phyloP scores from a whole-genome alignment of 2,888 invertebrate species.

The Drosophila nigritarsus region DNA sequence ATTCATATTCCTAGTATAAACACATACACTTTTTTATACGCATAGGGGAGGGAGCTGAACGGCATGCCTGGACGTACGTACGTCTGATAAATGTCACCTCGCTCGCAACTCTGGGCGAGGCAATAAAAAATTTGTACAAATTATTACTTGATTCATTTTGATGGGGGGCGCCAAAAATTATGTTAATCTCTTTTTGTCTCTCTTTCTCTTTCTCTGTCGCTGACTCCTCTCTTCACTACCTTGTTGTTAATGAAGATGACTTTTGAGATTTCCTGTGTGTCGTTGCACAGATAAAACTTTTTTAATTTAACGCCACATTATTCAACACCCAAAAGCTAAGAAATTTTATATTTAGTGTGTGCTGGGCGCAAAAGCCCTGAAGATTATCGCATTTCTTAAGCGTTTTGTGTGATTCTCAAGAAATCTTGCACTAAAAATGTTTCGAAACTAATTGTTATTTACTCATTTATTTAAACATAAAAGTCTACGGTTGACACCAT shows the following conservation, averaged over 20 bases:
- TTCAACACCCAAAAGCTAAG: constrained; percentile 6
- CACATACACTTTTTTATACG: background rate
- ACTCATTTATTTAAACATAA: constrained; percentile 20
- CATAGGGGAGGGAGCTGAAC: constrained; percentile 3
- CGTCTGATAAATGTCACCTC: constrained; percentile 65
- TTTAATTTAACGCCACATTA: constrained; percentile 65
- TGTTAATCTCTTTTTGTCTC: constrained; percentile 42
- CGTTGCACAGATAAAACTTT: constrained; percentile 40
- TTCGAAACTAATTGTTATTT: constrained; percentile 36
- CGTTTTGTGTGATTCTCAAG: background rate
- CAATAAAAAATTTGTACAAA: constrained; percentile 71
- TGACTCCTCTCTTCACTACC: background rate
- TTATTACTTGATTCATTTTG: constrained; percentile 53
- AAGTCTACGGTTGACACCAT: constrained; percentile 10
- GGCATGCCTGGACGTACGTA: constrained; percentile 43
- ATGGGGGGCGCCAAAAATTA: constrained; percentile 62
- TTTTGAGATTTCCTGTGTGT: constrained; percentile 29
- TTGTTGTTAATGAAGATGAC: constrained; percentile 50
- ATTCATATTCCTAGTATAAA: constrained; percentile 5
- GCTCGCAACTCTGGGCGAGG: constrained; percentile 56
- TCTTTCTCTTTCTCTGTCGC: background rate
- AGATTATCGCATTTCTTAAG: constrained; percentile 14
- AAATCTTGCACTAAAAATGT: constrained; percentile 7
- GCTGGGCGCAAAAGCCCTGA: constrained; percentile 14
- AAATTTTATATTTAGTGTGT: constrained; percentile 33